Conservation (phyloP, 2,113 vertebrate species). For the Progne subis region DNA sequence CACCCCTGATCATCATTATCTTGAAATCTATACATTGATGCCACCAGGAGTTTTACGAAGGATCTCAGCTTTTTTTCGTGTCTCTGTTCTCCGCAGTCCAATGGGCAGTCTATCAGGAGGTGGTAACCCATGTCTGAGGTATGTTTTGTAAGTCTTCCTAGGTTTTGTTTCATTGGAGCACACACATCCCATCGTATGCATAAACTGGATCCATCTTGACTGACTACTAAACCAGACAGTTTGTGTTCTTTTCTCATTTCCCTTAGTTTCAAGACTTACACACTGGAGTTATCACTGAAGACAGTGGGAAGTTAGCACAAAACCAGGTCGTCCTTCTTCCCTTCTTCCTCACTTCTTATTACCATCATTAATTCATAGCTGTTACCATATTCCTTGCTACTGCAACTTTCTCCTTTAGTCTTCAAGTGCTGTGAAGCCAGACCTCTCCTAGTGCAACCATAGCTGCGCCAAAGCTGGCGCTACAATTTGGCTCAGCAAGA, state of each 20-base stretch:
- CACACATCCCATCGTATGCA: neutral
- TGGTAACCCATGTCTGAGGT: neutral
- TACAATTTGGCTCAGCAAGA: neutral
- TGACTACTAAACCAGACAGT: neutral
- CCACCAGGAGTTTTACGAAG: neutral
- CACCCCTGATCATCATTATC: neutral
- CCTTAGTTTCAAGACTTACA: neutral
- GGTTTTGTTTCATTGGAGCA: neutral
- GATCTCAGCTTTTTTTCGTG: neutral
- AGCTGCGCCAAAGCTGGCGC: neutral
- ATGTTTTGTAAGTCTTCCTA: neutral
- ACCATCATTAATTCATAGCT: neutral
- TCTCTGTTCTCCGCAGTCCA: neutral
- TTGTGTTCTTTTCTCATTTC: neutral
- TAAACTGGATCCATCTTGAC: neutral
- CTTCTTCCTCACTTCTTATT: neutral
- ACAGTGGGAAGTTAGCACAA: neutral
- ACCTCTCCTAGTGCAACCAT: rapidly evolving
- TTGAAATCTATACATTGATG: neutral
- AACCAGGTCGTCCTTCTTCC: neutral
- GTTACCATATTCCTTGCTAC: neutral
- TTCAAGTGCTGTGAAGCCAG: neutral
- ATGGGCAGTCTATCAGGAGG: neutral
- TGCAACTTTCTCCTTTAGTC: neutral
- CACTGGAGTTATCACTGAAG: neutral